Evolutionary conservation across 2,797 vertebrate genomes (phyloP), one percentile per base, ranked within the genome.

Genomic region (Myotis findleyi): DNA sequence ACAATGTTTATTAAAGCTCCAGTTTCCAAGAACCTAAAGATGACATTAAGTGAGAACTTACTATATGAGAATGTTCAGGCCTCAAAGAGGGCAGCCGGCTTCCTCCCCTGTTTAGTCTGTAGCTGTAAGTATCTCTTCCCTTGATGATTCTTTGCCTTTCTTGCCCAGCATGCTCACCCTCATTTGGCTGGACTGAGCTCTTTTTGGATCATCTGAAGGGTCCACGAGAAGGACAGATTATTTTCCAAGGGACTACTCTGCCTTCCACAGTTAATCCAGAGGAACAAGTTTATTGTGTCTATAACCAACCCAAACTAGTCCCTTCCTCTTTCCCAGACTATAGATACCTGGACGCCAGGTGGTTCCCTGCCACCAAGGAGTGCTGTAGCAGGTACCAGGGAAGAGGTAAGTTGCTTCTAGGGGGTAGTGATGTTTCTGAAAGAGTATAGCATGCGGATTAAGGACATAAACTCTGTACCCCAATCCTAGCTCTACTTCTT

Each of bases 241-340:
- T 80, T 92, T 95, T 92, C 33, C 55, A 83, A 83, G 12, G 8
- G 6, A 87, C 13, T 47, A n/a, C 7, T 79, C 49, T 96, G 27
- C 14, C 23, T 89, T 73, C 14, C 57, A 72, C 89, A 64, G 1
- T 57, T 86, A 89, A 89, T 53, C 84, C 2, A n/a, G 25, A 30
- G 6, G 7, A 66, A 92, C 5, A 49, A 68, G 73, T n/a, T 53
- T 87, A 33, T 75, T 80, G 12, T 25, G 5, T 76, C 20, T 91
- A 9, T 75, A 14, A 91, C 44, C 87, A 86, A 75, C 38, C 53
- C 2, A 17, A 71, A 76, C 6, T 44, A 83, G 66, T 30, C 21
- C 51, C 10, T 25, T 86, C 51, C 38, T 76, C 47, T 80, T 85
- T n/a, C 81, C 16, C 38, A 51, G 30, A 2, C 20, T 89, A 10